phyloP scores from a whole-genome alignment of 2,888 invertebrate species.

The Patella caerulea region DNA sequence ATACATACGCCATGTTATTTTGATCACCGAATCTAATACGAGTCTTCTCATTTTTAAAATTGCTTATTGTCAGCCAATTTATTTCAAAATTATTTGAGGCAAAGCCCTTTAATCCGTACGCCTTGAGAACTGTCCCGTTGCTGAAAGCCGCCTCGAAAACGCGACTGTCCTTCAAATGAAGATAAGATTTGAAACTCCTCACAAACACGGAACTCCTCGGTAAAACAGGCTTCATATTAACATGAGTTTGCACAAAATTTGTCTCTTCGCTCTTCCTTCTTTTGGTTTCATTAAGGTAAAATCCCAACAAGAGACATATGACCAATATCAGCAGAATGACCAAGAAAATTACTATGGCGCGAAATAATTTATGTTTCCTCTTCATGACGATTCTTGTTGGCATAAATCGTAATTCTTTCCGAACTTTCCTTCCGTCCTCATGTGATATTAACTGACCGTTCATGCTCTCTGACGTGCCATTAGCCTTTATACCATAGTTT shows the following conservation, averaged over 20 bases:
- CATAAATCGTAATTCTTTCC: background rate
- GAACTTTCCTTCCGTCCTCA: background rate
- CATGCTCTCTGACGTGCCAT: background rate
- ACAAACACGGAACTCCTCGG: background rate
- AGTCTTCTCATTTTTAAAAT: background rate
- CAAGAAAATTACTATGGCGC: background rate
- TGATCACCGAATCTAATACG: background rate
- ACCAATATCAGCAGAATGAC: background rate
- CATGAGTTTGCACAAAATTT: background rate
- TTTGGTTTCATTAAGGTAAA: slow-evolving; percentile 5
- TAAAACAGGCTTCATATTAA: background rate
- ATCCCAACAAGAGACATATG: background rate
- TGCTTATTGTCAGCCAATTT: background rate
- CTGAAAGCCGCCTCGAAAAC: background rate
- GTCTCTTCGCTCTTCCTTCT: background rate
- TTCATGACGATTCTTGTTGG: background rate
- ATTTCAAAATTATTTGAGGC: background rate
- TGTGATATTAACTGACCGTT: background rate
- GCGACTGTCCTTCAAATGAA: background rate
- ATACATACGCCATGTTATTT: background rate
- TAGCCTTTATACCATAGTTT: background rate
- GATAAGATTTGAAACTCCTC: background rate
- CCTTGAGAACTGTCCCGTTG: background rate
- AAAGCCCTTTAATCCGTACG: background rate
- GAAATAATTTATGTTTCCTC: background rate